These are phyloP conservation scores for Spheniscus humboldti DNA, from an alignment of 2,797 vertebrate species.

Conservation along the genomic window DNA sequence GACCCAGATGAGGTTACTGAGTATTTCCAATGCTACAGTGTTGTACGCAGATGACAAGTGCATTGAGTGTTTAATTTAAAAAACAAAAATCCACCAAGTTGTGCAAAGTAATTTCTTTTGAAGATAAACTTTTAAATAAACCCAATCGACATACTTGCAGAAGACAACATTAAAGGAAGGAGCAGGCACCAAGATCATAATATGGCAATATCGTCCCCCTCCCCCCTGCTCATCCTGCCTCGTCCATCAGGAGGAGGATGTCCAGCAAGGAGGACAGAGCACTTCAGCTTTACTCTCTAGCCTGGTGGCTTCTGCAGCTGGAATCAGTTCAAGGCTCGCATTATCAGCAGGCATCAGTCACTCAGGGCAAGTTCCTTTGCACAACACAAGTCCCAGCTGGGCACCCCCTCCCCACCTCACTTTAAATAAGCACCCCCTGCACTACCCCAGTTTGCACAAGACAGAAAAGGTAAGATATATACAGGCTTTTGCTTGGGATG, in stretches of 20 bases:
- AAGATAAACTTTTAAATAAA: conserved; percentile 70
- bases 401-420: conserved; percentile 47
- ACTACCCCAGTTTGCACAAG: conserved; percentile 65
- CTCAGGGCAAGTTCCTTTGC: conserved; percentile 10
- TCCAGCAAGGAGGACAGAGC: background rate
- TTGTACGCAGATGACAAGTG: conserved; percentile 68
- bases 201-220: conserved; percentile 54
- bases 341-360: background rate
- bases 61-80: conserved; percentile 43
- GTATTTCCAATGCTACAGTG: conserved; percentile 67
- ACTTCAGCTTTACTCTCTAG: background rate
- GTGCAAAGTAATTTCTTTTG: conserved; percentile 70
- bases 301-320: background rate
- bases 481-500: background rate
- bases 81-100: conserved; percentile 43
- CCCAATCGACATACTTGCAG: conserved; percentile 45
- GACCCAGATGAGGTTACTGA: conserved; percentile 62
- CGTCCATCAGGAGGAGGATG: background rate
- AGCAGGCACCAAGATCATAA: conserved; percentile 70
- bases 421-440: conserved; percentile 52
- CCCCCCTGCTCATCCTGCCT: background rate
- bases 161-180: conserved; percentile 54
- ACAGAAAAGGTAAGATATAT: conserved; percentile 59
- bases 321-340: background rate
- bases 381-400: conserved; percentile 20